Evolutionary conservation across 2,797 vertebrate species (phyloP), one percentile per base, ranked within the genome.

Genomic region (Phrynocephalus guinanensis): DNA sequence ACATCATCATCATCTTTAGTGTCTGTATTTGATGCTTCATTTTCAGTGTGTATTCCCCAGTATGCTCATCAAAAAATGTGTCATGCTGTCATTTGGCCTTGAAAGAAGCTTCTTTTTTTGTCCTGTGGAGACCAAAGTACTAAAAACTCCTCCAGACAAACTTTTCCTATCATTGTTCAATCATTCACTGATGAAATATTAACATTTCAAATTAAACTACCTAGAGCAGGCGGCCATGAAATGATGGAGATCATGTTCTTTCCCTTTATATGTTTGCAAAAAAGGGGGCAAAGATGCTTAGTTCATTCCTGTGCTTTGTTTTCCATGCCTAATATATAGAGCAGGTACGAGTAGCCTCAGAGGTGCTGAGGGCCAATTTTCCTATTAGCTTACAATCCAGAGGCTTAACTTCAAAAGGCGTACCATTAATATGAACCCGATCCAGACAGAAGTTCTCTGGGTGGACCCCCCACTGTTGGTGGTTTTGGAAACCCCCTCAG

Each of bases 41-140:
- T 79, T 83, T 44, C 30, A 71, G 50, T 82, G 38, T 5, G 5
- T 30, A 73, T 48, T 52, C 79, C 56, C 63, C 67, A 8, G 72
- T 67, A 26, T 13, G 6, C 9, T 85, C 75, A 78, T 90, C 26
- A 79, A 79, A 71, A 68, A 38, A 20, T 78, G 24, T 78, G 24
- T 26, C 75, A 84, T 28, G 66, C 73, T 86, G 66, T 84, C 72
- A 76, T 84, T 86, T 86, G 44, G 6, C 30, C 68, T 79, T 89
- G 56, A 82, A 82, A 87, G 75, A 30, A 66, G 76, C 3, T 30
- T 50, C 30, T 76, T 66, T 79, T 50, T 38, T 18, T 20, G 15
- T 63, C n/a, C 26, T 63, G 28, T 50, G 56, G 44, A 56, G 52
- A 52, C 73, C 38, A 72, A 79, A 86, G 67, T 71, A 63, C 16